Percentiles rank a stretch among this genome's conserved stretches.
Conservation (phyloP, 2,113 vertebrate genomes). For the Ophthalmolycus amberensis region DNA sequence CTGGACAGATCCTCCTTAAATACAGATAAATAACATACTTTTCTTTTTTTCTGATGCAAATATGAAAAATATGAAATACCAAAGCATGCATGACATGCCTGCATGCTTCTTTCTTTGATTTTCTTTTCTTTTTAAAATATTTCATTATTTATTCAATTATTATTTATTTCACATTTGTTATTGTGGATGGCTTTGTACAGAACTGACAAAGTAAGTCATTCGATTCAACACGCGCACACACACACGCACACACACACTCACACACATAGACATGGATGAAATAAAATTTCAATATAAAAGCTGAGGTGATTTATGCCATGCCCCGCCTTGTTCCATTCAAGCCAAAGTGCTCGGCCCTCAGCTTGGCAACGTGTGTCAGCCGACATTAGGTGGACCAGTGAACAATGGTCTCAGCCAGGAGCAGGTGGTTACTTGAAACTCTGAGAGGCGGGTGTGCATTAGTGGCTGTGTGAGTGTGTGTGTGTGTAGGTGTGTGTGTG, state of each 20-base stretch:
- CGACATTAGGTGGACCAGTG: conserved; percentile 75
- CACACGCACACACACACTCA: background rate
- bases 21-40: background rate
- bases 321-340: conserved; percentile 60
- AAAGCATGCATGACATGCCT: background rate
- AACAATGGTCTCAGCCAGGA: conserved; percentile 77
- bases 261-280: conserved; percentile 21
- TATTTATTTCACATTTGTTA: conserved; percentile 27
- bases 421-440: conserved; percentile 77
- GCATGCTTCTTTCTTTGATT: background rate
- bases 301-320: conserved; percentile 62
- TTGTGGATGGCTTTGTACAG: conserved; percentile 25
- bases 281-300: conserved; percentile 60
- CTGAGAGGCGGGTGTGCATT: conserved; percentile 66
- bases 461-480: conserved; percentile 40
- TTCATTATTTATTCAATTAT: background rate
- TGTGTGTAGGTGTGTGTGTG: conserved; percentile 9
- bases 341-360: conserved; percentile 68
- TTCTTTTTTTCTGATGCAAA: background rate
- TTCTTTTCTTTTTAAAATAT: background rate
- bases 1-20: background rate
- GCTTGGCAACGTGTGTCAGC: conserved; percentile 77
- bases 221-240: conserved; percentile 9
- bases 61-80: background rate
- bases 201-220: conserved; percentile 38